Conservation (phyloP, 2,797 vertebrate species). For the Alca torda region DNA sequence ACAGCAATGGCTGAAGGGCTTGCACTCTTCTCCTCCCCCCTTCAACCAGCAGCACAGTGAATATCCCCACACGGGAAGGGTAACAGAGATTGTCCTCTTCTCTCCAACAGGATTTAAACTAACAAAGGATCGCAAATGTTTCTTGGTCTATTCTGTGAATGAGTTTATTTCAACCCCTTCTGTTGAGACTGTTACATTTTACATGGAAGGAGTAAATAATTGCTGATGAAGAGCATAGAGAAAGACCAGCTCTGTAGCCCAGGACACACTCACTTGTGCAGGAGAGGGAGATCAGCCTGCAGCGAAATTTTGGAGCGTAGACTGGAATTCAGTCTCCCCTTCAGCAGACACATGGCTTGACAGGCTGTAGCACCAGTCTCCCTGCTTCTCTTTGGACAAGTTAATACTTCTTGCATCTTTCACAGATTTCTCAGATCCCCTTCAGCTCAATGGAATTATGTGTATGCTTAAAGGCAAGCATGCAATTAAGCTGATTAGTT, state of each 20-base stretch:
- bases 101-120: background rate
- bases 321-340: background rate
- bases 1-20: background rate
- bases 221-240: background rate
- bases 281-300: background rate
- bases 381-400: background rate
- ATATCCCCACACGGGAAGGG: background rate
- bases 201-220: background rate
- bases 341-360: background rate
- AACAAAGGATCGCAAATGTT: background rate
- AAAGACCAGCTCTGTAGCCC: background rate
- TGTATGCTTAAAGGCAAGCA: background rate
- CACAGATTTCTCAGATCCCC: background rate
- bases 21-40: background rate
- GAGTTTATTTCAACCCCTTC: background rate
- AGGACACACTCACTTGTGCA: background rate
- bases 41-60: background rate
- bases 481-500: background rate
- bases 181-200: background rate
- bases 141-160: background rate
- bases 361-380: background rate
- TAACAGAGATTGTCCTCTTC: background rate
- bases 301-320: background rate
- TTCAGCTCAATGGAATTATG: background rate
- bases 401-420: background rate